Base-by-base conservation (phyloP, 92 coral and sea anemone genomes). In the Parazoanthus atlanticus region DNA sequence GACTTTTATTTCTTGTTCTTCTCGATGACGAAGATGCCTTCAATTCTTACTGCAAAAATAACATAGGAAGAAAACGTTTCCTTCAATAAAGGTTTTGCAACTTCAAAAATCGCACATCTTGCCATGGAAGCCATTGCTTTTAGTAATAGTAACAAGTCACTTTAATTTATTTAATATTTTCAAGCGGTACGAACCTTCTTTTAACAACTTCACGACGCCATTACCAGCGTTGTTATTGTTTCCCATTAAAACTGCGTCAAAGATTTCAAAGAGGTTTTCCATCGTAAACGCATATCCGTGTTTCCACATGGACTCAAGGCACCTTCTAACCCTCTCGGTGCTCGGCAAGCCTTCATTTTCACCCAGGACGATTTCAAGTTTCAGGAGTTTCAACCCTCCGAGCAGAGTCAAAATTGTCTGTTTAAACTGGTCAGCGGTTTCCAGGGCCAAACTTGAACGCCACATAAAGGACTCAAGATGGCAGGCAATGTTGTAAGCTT, bases 391-490 rank as follows among this genome's bases (percentile, higher is more conserved):
- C 54, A 92, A 90, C 7, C 97, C 97, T 31, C 90, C 91, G 80
- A 94, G 74, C 36, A 94, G 89, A 47, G 89, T 86, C 52, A 94
- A 30, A 32, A 94, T 56, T 31, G 91, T 80, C 72, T 81, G 70
- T 70, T 86, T 87, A 86, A 91, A 94, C 26, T 89, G 90, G 32
- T 91, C 92, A 26, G 92, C 38, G 38, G 89, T 43, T 65, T 78
- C 69, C 33, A 92, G 82, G 47, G 70, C 49, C 21, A 92, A 52
- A 30, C 71, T 38, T 49, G 88, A n/a, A 79, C 90, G 81, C 92
- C 92, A 93, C 29, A 94, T 52, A 75, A 94, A 80, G 66, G 95
- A 92, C 89, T 94, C 95, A 5, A 94, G 89, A 88, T 94, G 92
- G 65, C 97, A 94, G 23, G 97, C 91, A 82, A 91, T 86, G n/a